Percentiles rank a stretch among this genome's conserved stretches.
phyloP scores from a whole-genome alignment of 1,140 invertebrate species.

The Zeugodacus cucurbitae region DNA sequence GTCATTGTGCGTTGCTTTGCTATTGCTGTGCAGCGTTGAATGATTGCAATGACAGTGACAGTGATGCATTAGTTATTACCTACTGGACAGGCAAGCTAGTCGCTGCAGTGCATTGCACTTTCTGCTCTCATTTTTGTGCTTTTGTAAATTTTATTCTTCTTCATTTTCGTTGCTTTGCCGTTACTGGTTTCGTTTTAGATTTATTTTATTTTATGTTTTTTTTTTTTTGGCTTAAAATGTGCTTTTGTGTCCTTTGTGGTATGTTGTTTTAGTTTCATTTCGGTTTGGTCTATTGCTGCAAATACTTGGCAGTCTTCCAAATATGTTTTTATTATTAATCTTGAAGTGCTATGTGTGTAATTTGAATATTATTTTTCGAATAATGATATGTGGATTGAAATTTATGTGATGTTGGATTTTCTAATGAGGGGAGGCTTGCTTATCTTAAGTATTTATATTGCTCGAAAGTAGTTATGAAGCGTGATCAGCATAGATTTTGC shows the following conservation, averaged over 20 bases:
- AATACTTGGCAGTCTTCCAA: not conserved
- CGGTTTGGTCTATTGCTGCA: not conserved
- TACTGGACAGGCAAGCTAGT: not conserved
- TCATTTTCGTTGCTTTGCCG: not conserved
- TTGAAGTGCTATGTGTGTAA: not conserved
- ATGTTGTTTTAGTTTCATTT: not conserved
- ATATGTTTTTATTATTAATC: not conserved
- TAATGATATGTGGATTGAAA: too few relatives aligned
- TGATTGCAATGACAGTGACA: slow-evolving; percentile 28
- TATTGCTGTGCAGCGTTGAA: not conserved
- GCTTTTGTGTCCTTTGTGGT: not conserved
- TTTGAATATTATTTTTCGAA: not conserved
- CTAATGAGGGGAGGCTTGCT: too few relatives aligned
- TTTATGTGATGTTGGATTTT: too few relatives aligned
- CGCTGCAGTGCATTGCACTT: not conserved
- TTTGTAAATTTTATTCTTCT: not conserved
- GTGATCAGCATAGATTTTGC: too few relatives aligned
- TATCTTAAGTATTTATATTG: too few relatives aligned
- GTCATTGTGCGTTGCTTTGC: not conserved
- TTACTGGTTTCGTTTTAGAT: not conserved
- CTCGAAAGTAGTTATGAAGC: too few relatives aligned
- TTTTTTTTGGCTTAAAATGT: not conserved
- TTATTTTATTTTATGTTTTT: not conserved
- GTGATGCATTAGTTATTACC: slow-evolving; percentile 16
- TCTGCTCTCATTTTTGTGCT: not conserved